phyloP scores from a whole-genome alignment of 2,797 vertebrate genomes.

The Acanthurus tractus region DNA sequence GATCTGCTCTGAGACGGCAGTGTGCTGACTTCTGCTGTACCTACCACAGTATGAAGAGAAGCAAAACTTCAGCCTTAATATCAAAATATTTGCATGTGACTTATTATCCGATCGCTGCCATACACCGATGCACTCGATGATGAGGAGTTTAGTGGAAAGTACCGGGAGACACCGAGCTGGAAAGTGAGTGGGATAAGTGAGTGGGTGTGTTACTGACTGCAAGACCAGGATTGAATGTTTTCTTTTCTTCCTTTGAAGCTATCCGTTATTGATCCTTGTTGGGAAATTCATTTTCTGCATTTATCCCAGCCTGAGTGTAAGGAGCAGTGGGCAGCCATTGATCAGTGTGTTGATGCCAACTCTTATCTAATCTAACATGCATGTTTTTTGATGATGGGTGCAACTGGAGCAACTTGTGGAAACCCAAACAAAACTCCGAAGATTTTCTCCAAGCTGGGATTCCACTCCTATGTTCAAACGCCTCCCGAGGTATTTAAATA shows the following conservation, averaged over 20 bases:
- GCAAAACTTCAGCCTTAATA: constrained; percentile 51
- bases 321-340: no score
- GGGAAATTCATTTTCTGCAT: no score
- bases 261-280: no score
- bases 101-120: constrained; percentile 72
- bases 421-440: no score
- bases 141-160: constrained; percentile 56
- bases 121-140: constrained; percentile 71
- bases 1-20: constrained; percentile 29
- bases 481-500: no score
- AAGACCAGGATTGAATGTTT: constrained; percentile 40
- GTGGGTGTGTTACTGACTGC: constrained; percentile 49
- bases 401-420: no score
- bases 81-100: constrained; percentile 64
- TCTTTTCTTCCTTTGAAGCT: constrained; percentile 17
- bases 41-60: constrained; percentile 14
- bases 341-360: no score
- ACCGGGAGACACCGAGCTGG: constrained; percentile 56
- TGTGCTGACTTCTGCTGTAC: constrained; percentile 29
- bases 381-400: no score
- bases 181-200: constrained; percentile 64
- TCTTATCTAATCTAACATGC: no score
- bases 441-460: no score
- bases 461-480: no score
- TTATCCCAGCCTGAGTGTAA: no score